Percentiles rank a stretch among this genome's conserved stretches.
These are phyloP conservation scores for Microcebus jonahi DNA, from an alignment of 2,113 vertebrate species.

Conservation along the genomic window DNA sequence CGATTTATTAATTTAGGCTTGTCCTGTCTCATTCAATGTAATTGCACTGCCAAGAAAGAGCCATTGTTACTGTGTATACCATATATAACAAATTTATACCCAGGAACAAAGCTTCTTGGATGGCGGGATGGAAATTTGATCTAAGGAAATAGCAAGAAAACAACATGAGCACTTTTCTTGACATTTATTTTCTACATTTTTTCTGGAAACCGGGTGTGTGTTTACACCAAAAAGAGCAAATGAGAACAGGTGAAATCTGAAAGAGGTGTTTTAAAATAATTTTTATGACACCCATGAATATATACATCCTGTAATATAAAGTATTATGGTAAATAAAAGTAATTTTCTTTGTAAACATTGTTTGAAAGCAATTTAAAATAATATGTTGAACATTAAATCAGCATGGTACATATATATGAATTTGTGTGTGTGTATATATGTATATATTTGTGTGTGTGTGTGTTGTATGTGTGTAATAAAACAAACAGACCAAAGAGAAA, in stretches of 20 bases:
- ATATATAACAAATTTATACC: not conserved
- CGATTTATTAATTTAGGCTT: too few relatives aligned
- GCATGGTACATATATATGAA: not conserved
- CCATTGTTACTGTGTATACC: too few relatives aligned
- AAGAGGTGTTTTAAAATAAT: not conserved
- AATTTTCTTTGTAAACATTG: not conserved
- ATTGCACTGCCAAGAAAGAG: not conserved
- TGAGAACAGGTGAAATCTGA: not conserved
- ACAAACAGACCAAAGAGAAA: not conserved
- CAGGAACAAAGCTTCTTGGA: not conserved
- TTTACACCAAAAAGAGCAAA: not conserved
- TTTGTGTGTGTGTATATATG: fast-evolving
- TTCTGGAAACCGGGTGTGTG: not conserved
- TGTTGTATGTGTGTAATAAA: too few relatives aligned
- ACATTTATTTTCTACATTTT: not conserved
- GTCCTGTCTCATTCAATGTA: not conserved
- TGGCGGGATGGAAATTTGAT: not conserved
- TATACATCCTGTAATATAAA: not conserved
- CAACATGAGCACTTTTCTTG: not conserved
- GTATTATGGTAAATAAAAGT: not conserved
- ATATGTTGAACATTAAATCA: not conserved
- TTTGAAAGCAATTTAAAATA: not conserved
- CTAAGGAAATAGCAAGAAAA: not conserved
- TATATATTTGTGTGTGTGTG: not conserved
- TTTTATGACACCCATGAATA: not conserved